Evolutionary conservation across 2,797 vertebrate genomes (phyloP).

Genomic region (Erethizon dorsatum): DNA sequence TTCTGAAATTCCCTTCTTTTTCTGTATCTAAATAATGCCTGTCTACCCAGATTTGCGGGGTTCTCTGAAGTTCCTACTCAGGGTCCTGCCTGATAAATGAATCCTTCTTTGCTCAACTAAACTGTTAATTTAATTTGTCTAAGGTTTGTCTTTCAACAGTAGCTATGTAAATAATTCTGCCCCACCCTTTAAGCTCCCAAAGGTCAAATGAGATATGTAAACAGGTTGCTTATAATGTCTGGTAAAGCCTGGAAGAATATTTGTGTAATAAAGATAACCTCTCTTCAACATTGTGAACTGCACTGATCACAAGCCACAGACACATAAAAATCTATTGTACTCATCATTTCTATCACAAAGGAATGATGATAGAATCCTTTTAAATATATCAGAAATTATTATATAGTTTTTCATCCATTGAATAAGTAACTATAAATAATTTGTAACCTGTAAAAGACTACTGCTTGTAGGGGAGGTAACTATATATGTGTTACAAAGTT

Average conservation of each 20-base stretch:
- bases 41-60: not conserved
- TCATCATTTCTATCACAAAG: not conserved
- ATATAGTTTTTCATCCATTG: not conserved
- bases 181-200: not conserved
- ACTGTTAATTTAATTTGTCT: not conserved
- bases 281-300: not conserved
- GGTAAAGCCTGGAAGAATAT: not conserved
- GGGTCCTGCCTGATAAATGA: not conserved
- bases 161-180: not conserved
- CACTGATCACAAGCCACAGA: not conserved
- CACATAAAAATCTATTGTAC: not conserved
- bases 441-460: not conserved
- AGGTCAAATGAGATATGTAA: not conserved
- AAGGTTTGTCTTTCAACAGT: not conserved
- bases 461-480: not conserved
- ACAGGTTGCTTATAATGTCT: not conserved
- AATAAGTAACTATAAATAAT: not conserved
- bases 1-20: not conserved
- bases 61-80: not conserved
- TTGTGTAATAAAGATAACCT: not conserved
- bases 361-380: not conserved
- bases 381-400: not conserved
- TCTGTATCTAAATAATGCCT: not conserved
- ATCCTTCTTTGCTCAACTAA: not conserved
- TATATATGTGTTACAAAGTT: not conserved